Base-by-base conservation (phyloP, 1,140 invertebrate genomes). In the Drosophila bocqueti region DNA sequence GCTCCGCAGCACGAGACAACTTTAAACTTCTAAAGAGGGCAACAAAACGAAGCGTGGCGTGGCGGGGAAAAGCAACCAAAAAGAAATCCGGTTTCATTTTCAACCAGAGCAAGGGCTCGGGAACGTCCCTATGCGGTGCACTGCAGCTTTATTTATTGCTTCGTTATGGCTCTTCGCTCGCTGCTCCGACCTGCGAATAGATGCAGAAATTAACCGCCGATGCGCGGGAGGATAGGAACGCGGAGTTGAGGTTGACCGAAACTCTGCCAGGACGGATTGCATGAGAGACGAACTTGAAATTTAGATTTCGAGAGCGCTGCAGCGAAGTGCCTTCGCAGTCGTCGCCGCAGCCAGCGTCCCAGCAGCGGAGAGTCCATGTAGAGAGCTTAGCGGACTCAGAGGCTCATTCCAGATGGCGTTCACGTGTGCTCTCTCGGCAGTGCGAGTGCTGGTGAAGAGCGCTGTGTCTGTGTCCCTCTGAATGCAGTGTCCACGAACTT, bases 61-160 rank as follows among this genome's bases (percentile, higher is more conserved):
- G 40, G 38, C 16, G 38, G 38, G 38, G 31, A 40, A 81, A 71
- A 80, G 52, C 67, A 65, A 61, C 49, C 46, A 78, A 83, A 83
- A 83, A 83, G 81, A 87, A 89, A 89, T 89, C 84, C 84, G 84
- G 84, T 89, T 89, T 89, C 84, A 75, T 89, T 89, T 89, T 89
- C 81, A 81, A 83, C 83, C 83, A 86, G 83, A 79, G 79, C 81
- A 57, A 72, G 65, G 82, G 50, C 54, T 63, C 62, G 47, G 77
- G 75, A 55, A 38, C 54, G 68, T 69, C 45, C 46, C 66, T 68
- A 34, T 67, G 43, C 50, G 13, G 46, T 68, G 63, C 50, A 45
- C 13, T 69, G 66, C 38, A 36, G 47, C 47, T 67, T 68, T 69
- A 66, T 40, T 52, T 55, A 55, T 68, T 45, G 67, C 67, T 47